Base-by-base conservation (phyloP, 2,888 invertebrate genomes). In the Orchesellides sinensis region DNA sequence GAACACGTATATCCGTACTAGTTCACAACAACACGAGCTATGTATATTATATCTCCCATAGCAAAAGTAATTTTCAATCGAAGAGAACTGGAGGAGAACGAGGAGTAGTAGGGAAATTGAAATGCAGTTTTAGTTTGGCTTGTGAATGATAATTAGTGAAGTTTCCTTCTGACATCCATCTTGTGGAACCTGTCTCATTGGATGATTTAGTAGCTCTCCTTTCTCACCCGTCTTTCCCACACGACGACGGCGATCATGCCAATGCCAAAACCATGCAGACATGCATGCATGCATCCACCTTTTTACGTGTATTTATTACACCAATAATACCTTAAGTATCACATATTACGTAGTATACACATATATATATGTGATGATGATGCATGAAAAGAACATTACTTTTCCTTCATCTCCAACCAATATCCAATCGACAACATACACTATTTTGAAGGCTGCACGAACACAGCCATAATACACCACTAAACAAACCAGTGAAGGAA, bases 81-180 rank as follows among this genome's bases (percentile, higher is more conserved):
- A 69, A 29, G 8, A 47, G 5, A n/a, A n/a, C n/a, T n/a, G n/a
- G n/a, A n/a, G n/a, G n/a, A n/a, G n/a, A n/a, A n/a, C n/a, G n/a
- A n/a, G n/a, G n/a, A n/a, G n/a, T 27, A 68, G 3, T n/a, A 40
- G n/a, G 52, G 27, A 29, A 32, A 40, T 27, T 47, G 49, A 68
- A 59, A 59, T 52, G 54, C 29, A 52, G 52, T 40, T 40, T 69
- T 69, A 29, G 59, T n/a, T 19, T 29, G 29, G 59, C 59, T 59
- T 59, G 32, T 70, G 70, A 70, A 70, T 70, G 59, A 70, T 66
- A 66, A 66, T 66, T 70, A 70, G 59, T 52, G 40, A 54, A 70
- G 40, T 70, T 56, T 70, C 35, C 59, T 32, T 17, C 40, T 70
- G 59, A 70, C 54, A 70, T 70, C 40, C 70, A 54, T 70, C 52